Base-by-base conservation (phyloP, 2,888 invertebrate genomes). In the Lycophotia porphyrea region DNA sequence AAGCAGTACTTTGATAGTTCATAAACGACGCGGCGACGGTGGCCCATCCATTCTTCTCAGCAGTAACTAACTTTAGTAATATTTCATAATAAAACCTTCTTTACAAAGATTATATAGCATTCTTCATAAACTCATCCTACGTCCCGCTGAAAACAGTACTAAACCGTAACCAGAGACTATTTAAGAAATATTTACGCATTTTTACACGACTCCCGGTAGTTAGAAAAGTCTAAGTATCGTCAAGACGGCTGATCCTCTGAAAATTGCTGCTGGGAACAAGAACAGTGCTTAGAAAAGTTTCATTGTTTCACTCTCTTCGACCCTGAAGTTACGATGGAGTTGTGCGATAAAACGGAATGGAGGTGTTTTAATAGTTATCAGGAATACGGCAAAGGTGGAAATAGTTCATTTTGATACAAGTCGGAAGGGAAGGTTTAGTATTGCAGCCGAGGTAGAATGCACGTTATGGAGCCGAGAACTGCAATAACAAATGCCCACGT, bases 211-310 rank as follows among this genome's bases (percentile, higher is more conserved):
- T 76, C 55, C 18, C 44, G 44, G 66, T 64, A 85, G 79, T 77
- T 65, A 63, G 11, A 58, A 67, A 55, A 69, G 60, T 79, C 58
- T 70, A 77, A 85, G 71, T 84, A 80, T 69, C 63, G 15, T 64
- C 72, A 67, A 77, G 44, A 39, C 2, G 63, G 44, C 67, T 67
- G 75, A 74, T 74, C 75, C 71, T 58, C 71, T 42, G 75, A 76
- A 74, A 42, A 68, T 82, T 78, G 58, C 66, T 27, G 9, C 39
- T 8, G 27, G 27, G 65, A 86, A 84, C 76, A 86, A 86, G 80
- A 86, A 86, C 73, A 70, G 75, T 84, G 44, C 84, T 85, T 84
- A 74, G 24, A 74, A 68, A 86, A 86, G 58, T 86, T 84, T 72
- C 39, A 81, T 72, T 78, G 78, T 76, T 72, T 71, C 64, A 74